Conservation (phyloP, 2,113 vertebrate genomes). For the Gadus macrocephalus region DNA sequence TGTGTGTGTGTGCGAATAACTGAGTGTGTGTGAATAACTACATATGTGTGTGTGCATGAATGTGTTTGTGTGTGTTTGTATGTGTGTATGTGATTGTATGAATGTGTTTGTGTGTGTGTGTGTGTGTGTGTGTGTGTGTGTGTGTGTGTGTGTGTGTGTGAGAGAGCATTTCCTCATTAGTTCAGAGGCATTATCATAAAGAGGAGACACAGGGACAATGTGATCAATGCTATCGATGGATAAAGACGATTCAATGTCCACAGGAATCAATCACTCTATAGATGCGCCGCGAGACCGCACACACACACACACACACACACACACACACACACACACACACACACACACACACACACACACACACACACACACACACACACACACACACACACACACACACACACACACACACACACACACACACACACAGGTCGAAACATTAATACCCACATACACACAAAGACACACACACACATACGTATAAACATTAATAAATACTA, state of each 20-base stretch:
- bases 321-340: constrained; percentile 4
- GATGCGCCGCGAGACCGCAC: background rate
- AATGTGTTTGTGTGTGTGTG: constrained; percentile 3
- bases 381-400: constrained; percentile 16
- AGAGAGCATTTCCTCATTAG: constrained; percentile 45
- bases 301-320: constrained; percentile 9
- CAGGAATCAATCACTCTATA: constrained; percentile 35
- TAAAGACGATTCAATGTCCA: constrained; percentile 32
- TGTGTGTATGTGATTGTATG: constrained; percentile 8
- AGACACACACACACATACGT: constrained; percentile 16
- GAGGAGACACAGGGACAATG: constrained; percentile 35
- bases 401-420: constrained; percentile 19
- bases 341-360: constrained; percentile 21
- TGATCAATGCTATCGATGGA: constrained; percentile 66
- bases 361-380: constrained; percentile 12
- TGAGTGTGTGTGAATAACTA: constrained; percentile 11
- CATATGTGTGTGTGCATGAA: background rate
- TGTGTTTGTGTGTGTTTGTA: constrained; percentile 4
- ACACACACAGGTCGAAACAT: background rate
- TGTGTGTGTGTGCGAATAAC: background rate
- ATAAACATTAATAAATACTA: background rate
- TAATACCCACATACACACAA: background rate
- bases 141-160: too few species aligned
- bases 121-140: constrained; percentile 15
- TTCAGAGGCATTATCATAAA: constrained; percentile 50